phyloP scores from a whole-genome alignment of 2,888 invertebrate genomes.

The Platycnemis pennipes region DNA sequence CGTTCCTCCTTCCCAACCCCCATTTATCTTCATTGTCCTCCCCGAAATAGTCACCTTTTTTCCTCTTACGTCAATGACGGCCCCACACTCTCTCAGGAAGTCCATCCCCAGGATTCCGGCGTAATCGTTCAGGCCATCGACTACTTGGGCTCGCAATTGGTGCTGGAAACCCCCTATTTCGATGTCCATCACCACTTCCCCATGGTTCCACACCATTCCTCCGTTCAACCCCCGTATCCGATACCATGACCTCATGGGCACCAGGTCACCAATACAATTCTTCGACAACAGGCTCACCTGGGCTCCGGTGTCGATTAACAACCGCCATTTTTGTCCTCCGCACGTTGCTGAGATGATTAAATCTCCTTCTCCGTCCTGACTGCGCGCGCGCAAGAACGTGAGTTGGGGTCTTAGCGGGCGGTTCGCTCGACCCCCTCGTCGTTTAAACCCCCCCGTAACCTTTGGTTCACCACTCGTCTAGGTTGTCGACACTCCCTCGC shows the following conservation, averaged over 20 bases:
- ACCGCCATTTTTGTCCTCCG: neutral
- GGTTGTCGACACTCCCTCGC: no score
- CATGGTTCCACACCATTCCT: neutral
- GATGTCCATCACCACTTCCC: neutral
- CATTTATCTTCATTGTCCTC: neutral
- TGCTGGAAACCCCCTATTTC: neutral
- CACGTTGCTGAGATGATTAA: neutral
- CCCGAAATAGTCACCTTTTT: no score
- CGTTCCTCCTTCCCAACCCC: no score
- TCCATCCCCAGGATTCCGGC: slow-evolving; percentile 7
- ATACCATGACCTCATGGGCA: neutral
- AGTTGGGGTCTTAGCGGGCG: neutral
- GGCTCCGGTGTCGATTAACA: neutral
- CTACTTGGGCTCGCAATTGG: neutral
- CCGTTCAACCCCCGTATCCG: neutral
- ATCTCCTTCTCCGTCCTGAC: neutral
- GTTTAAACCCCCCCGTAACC: no score
- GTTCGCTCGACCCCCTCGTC: no score
- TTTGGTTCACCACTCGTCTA: no score
- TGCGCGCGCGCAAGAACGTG: no score
- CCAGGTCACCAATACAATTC: neutral
- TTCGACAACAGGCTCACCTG: neutral
- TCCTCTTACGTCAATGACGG: neutral
- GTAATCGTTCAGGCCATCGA: neutral
- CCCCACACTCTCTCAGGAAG: neutral